Conservation (phyloP, 1,140 invertebrate genomes). For the Microvelia longipes region DNA sequence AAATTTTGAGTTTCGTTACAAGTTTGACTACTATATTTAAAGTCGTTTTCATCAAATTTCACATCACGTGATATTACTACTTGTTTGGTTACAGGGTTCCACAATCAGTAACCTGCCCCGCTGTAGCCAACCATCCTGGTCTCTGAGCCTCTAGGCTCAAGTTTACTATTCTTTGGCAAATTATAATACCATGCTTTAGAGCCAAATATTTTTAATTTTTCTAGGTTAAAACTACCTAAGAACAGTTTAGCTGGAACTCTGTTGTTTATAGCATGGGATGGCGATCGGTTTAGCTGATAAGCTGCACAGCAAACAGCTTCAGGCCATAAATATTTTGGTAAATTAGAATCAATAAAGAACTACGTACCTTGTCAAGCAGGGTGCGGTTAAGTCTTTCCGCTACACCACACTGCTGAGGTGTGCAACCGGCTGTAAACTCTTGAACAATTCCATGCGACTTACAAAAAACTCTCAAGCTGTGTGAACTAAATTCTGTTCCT, state of each 20-base stretch:
- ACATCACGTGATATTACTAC: neutral
- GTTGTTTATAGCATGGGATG: neutral
- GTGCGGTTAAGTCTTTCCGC: neutral
- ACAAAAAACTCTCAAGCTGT: neutral
- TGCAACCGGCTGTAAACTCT: neutral
- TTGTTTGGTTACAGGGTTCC: neutral
- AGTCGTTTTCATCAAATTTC: neutral
- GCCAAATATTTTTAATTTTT: neutral
- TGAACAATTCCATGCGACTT: neutral
- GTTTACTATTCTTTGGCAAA: neutral
- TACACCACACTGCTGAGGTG: constrained; percentile 3
- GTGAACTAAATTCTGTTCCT: neutral
- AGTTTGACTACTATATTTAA: too few species aligned
- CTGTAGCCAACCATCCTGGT: neutral
- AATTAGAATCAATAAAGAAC: neutral
- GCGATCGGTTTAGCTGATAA: neutral
- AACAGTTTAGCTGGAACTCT: neutral
- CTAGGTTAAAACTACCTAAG: neutral
- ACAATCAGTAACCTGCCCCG: neutral
- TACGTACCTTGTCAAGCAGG: neutral
- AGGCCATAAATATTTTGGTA: neutral
- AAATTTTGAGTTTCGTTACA: too few species aligned
- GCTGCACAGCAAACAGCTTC: neutral
- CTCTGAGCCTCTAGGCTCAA: neutral
- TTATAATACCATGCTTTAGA: neutral